phyloP scores from a whole-genome alignment of 2,113 vertebrate genomes.

The Micronisus gabar region DNA sequence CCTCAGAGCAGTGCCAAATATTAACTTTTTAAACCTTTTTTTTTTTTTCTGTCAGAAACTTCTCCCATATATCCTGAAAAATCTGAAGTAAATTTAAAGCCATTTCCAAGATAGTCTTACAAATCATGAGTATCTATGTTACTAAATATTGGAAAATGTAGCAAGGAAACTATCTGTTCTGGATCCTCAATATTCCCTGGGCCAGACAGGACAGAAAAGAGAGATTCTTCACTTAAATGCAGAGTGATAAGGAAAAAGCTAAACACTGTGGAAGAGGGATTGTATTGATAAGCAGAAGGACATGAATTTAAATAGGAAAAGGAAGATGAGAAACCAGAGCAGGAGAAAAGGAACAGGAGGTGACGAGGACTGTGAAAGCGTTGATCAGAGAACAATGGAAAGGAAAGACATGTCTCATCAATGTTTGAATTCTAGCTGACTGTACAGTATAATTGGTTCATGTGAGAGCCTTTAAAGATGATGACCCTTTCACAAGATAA shows the following conservation, averaged over 20 bases:
- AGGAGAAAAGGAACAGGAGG: not conserved
- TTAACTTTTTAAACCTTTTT: not conserved
- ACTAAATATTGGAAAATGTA: not conserved
- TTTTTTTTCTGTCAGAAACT: not conserved
- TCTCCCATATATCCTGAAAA: not conserved
- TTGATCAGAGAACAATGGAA: not conserved
- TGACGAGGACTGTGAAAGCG: not conserved
- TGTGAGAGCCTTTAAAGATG: not conserved
- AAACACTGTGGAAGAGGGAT: not conserved
- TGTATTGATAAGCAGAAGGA: not conserved
- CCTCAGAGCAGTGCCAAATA: not conserved
- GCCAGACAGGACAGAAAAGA: not conserved
- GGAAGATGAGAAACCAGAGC: not conserved
- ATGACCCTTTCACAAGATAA: not conserved
- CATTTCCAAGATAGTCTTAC: not conserved
- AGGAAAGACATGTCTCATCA: not conserved
- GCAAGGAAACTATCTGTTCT: not conserved
- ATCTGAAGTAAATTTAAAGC: not conserved
- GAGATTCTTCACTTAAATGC: not conserved
- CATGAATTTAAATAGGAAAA: not conserved
- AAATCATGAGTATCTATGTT: not conserved
- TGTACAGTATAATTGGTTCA: not conserved
- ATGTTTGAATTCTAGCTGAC: not conserved
- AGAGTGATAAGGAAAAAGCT: not conserved
- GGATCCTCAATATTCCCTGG: not conserved